These are phyloP conservation scores for Tortrix viridana DNA, from an alignment of 2,888 invertebrate genomes.

Conservation along the genomic window DNA sequence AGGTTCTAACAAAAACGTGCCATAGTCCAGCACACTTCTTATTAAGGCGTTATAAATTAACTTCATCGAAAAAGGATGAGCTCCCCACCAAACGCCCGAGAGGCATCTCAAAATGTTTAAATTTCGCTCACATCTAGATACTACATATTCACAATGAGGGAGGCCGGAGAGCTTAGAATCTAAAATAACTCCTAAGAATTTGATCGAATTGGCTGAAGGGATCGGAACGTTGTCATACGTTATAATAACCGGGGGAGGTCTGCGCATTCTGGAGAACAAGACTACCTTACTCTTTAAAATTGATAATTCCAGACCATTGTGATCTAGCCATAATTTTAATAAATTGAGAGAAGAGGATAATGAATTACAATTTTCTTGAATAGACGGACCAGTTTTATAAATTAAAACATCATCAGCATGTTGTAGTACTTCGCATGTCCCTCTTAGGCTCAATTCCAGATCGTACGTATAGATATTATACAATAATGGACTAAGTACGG, in stretches of 20 bases:
- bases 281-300: neutral
- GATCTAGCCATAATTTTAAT: neutral
- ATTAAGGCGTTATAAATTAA: too few species aligned
- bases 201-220: neutral
- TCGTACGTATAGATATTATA: too few species aligned
- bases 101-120: neutral
- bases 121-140: neutral
- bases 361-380: neutral
- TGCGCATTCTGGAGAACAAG: neutral
- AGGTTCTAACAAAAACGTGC: too few species aligned
- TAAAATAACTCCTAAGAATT: neutral
- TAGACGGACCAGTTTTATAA: neutral
- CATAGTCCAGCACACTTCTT: too few species aligned
- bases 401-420: neutral
- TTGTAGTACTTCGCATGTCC: neutral
- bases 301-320: neutral
- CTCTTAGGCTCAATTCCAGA: too few species aligned
- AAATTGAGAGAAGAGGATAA: neutral
- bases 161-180: too few species aligned
- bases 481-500: too few species aligned
- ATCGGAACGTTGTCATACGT: neutral
- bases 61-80: too few species aligned
- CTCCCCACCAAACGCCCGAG: too few species aligned
- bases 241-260: neutral
- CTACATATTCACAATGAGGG: neutral